Evolutionary conservation across 1,140 invertebrate genomes (phyloP), one percentile per base, ranked within the genome.

Genomic region (Microvelia longipes): DNA sequence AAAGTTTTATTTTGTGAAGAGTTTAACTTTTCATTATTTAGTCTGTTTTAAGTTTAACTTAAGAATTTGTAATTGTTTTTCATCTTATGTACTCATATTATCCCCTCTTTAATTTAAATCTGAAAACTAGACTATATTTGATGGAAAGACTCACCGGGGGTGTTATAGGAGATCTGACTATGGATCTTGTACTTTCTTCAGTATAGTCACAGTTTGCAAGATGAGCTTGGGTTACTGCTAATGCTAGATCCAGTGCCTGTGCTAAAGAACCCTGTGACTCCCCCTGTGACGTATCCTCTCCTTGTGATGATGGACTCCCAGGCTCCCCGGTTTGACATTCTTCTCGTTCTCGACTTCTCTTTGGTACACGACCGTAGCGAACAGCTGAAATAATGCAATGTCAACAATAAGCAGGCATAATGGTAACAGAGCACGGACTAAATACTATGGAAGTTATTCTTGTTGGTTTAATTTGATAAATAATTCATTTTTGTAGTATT

Each of bases 281-380:
- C 72, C 76, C 76, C 69, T 73, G 78, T 68, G 78, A 30, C 19
- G 68, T 70, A 30, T 29, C 61, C 70, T 72, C 72, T n/a, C 70
- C 67, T 70, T 65, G 74, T 72, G 75, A 63, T 28, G 73, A 71
- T 71, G 73, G 74, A 69, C 60, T 71, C 71, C 19, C 25, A 30
- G 71, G 79, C 62, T 79, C 78, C 24, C 75, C 76, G 74, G 66
- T 74, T 71, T 70, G 82, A 81, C 71, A 84, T 85, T 73, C 87
- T 85, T 15, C 60, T 69, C 87, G 84, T 79, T 95, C 93, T 73
- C 94, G 85, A 25, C 92, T 90, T 75, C 94, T 85, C 81, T 97
- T 98, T 65, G 95, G 95, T 70, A 97, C 94, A 69, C 95, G 86
- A 66, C 95, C 95, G 83, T 97, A 98, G 76, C 94, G 84, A 65